Base-by-base conservation (phyloP, 1,140 invertebrate genomes). In the Magallana angulata region DNA sequence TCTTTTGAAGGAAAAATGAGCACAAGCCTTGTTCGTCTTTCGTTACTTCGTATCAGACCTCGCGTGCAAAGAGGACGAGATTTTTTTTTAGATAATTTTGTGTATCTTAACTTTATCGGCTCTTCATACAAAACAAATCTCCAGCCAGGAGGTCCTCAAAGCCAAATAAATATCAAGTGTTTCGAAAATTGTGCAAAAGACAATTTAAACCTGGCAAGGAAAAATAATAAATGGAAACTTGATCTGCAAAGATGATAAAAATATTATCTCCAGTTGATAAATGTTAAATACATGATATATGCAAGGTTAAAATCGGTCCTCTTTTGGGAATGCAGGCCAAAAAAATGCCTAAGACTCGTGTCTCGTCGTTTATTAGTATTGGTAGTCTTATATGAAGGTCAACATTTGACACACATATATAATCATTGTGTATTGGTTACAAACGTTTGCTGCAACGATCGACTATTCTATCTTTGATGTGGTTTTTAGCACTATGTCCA, bases 131-230 rank as follows among this genome's bases (percentile, higher is more conserved):
- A 36, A 76, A 30, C 24, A 76, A 76, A 76, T 76, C 68, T 76
- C 68, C 68, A 18, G 24, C 68, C 68, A 36, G 68, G 68, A 76
- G 68, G 68, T 76, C n/a, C 68, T 76, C 12, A 30, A 76, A 76
- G 68, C 30, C 24, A 76, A 76, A 76, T 76, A 30, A 76, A 76
- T 76, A 76, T 76, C 68, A 24, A 76, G 24, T 4, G 64, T 68
- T 76, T 76, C 68, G 4, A 76, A 76, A 76, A 30, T 30, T 76
- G 68, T 11, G 8, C 7, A 76, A 64, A 76, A 76, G 68, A 76
- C 68, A 76, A 76, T 76, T 76, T 18, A 76, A 76, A 76, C 68
- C 68, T 76, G 68, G 68, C 68, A 76, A 12, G 68, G 36, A 76
- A 76, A 71, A 30, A 76, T 76, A 11, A 36, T 62, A 30, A 76